Base-by-base conservation (phyloP, 1,140 invertebrate species). In the Proales similis region DNA sequence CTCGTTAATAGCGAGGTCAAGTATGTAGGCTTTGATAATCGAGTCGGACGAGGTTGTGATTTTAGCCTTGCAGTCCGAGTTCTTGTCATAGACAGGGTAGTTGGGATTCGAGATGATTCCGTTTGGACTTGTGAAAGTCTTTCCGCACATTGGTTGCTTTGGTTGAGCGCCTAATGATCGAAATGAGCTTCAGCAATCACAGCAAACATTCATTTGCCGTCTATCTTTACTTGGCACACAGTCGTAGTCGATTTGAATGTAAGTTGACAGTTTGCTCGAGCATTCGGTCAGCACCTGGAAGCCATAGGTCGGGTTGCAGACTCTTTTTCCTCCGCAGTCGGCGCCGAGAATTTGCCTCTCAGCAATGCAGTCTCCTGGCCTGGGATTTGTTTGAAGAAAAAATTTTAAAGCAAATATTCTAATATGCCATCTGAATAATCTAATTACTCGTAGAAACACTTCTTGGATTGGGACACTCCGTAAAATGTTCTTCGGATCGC, bases 231-330 rank as follows among this genome's bases (percentile, higher is more conserved):
- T 57, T 42, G 51, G 51, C 11, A 57, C 45, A 17, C 51, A 57
- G 39, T 57, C 51, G 20, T 57, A 57, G 17, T 57, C 51, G 17
- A 57, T 42, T 38, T 57, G 51, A 27, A 57, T 19, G 45, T 57
- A 57, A 9, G 36, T 42, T 5, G 51, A 17, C 39, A 57, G 45
- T n/a, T 12, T 24, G 14, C 19, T 39, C 27, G n/a, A n/a, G n/a
- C 45, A 42, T 5, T 57, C 51, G 20, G 36, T 22, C 51, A 57
- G 39, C 2, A 26, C 9, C 30, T 22, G 17, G 32, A 57, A 57
- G n/a, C 30, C 39, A 43, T 11, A 29, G 17, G 51, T 36, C 22
- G 45, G 32, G 20, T 32, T 30, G n/a, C 51, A 57, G 14, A 42
- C 45, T 24, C 22, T 6, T 26, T 57, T 57, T 6, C 51, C 51